Base-by-base conservation (phyloP, 2,888 invertebrate species). In the Saturnia pavonia region DNA sequence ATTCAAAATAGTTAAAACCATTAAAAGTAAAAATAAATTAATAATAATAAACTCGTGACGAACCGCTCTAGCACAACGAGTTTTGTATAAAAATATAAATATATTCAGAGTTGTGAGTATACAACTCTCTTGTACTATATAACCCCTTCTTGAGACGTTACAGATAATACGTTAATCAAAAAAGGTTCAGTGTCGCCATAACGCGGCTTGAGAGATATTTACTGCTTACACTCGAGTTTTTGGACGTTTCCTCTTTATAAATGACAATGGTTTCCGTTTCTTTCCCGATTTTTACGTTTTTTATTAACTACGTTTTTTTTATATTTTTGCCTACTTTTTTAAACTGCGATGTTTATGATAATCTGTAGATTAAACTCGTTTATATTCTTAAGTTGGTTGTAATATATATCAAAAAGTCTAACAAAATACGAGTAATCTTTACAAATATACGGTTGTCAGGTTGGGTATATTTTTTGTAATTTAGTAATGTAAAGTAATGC, bases 101-200 rank as follows among this genome's bases (percentile, higher is more conserved):
- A n/a, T 65, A 63, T 19, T 63, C 4, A 19, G 22, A 63, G 40
- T 34, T 14, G 4, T 40, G 34, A 78, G 78, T 72, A 77, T n/a
- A n/a, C 34, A n/a, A 11, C 40, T 65, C 40, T 65, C 40, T 40
- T 65, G 40, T 65, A 63, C n/a, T n/a, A 67, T 68, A 27, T 66
- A 79, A 76, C 77, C 82, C 75, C 75, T 80, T 72, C 77, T 77
- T 74, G 72, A 74, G 75, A 76, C 74, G 76, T 73, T 74, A 73
- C 76, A 74, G 76, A 77, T 74, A 75, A 73, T 75, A 76, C 78
- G 80, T 81, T 82, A 81, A 82, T 81, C 82, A 79, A 78, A 81
- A 81, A 80, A 78, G 78, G 78, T 79, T 77, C 71, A 72, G 73
- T 73, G 69, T 73, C 74, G 78, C 77, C 76, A 73, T 71, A 72